A percentile compares a stretch with the other conserved stretches of the same genome.
These are phyloP conservation scores for Nymphalis polychloros DNA, from an alignment of 2,888 invertebrate genomes.

Conservation along the genomic window DNA sequence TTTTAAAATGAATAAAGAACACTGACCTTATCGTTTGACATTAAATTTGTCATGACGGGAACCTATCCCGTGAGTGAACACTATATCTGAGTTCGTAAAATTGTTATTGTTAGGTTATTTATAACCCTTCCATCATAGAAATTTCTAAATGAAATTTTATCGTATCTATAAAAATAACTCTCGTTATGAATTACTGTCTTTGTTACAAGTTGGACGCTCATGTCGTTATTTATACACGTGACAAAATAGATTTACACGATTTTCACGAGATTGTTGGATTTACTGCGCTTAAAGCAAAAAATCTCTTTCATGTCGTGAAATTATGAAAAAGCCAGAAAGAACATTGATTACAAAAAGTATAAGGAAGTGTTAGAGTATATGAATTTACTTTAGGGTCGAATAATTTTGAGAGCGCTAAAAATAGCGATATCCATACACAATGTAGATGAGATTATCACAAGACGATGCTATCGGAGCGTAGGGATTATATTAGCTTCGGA, in stretches of 20 bases:
- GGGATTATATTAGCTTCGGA: constrained; percentile 65
- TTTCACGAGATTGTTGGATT: too few species aligned
- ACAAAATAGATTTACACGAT: too few species aligned
- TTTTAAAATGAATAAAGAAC: constrained; percentile 1
- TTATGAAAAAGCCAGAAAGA: too few species aligned
- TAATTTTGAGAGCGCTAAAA: constrained; percentile 45
- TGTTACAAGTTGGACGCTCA: too few species aligned
- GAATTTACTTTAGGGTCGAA: constrained; percentile 15
- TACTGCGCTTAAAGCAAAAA: too few species aligned
- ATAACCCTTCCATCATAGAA: too few species aligned
- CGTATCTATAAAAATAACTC: not conserved
- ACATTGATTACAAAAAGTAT: not conserved
- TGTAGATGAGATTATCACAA: constrained; percentile 64
- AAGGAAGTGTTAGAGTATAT: not conserved
- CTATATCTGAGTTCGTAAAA: not conserved
- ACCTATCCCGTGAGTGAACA: not conserved
- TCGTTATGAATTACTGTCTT: too few species aligned
- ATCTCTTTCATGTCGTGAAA: too few species aligned
- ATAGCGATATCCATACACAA: constrained; percentile 59
- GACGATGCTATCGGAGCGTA: constrained; percentile 54
- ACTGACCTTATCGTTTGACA: not conserved
- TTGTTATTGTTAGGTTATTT: not conserved
- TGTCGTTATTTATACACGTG: too few species aligned
- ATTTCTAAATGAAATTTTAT: not conserved
- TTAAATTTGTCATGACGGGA: constrained; percentile 2